Conservation (phyloP, 2,113 vertebrate species). For the Verasper variegatus region DNA sequence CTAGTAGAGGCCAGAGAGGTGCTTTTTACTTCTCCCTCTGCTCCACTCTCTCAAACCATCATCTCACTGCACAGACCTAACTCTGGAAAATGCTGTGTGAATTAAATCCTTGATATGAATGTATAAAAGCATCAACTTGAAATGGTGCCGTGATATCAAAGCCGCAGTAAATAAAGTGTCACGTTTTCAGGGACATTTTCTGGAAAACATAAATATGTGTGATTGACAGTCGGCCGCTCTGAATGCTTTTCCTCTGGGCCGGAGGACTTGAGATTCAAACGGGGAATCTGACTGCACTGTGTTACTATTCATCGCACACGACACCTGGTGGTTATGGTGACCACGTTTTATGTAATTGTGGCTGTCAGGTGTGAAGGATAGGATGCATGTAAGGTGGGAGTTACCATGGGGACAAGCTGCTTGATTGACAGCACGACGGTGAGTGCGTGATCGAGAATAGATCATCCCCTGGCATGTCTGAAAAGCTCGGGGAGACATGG, state of each 20-base stretch:
- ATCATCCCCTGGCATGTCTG: conserved; percentile 50
- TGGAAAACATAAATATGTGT: neutral
- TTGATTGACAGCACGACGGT: conserved; percentile 48
- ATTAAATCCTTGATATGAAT: neutral
- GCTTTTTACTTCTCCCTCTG: neutral
- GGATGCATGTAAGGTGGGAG: conserved; percentile 20
- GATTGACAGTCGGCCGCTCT: neutral
- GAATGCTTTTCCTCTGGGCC: neutral
- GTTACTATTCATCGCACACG: conserved; percentile 3
- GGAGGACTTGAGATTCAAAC: neutral
- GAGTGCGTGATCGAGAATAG: conserved; percentile 47
- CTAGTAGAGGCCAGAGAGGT: too few species aligned
- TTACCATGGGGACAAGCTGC: conserved; percentile 45
- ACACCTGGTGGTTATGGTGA: conserved; percentile 1
- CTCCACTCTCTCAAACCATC: neutral
- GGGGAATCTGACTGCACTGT: neutral
- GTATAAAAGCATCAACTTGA: neutral
- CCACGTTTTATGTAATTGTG: conserved; percentile 14
- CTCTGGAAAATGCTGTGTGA: neutral
- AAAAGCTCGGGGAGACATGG: conserved; percentile 9
- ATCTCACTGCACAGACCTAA: neutral
- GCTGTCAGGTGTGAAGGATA: conserved; percentile 27
- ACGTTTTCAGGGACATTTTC: neutral
- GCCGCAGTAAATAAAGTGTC: neutral
- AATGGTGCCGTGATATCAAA: neutral